phyloP scores from a whole-genome alignment of 2,888 invertebrate genomes.

The Nineta flava region DNA sequence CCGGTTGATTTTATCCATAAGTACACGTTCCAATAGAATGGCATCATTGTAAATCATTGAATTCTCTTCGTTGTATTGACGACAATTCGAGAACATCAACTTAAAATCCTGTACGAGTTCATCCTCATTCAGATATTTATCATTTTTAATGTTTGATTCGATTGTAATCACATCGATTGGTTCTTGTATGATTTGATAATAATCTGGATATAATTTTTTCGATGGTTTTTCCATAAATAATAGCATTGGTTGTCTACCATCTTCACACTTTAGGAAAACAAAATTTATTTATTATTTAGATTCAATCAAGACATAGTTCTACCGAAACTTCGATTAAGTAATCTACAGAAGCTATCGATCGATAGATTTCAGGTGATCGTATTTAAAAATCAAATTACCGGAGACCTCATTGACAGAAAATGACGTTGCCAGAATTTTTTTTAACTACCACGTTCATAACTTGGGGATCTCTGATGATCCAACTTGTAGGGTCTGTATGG shows the following conservation, averaged over 20 bases:
- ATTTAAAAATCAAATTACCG: too few relatives aligned
- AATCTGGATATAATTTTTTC: conserved; percentile 86
- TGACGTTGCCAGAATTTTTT: too few relatives aligned
- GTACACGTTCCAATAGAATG: conserved; percentile 65
- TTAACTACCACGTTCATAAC: too few relatives aligned
- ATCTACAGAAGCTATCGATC: not conserved
- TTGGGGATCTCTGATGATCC: too few relatives aligned
- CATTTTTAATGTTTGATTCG: conserved; percentile 75
- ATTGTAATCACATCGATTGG: conserved; percentile 94
- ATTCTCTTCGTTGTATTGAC: conserved; percentile 91
- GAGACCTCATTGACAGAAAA: too few relatives aligned
- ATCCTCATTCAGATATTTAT: conserved; percentile 67
- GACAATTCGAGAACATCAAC: conserved; percentile 95
- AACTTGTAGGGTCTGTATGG: too few relatives aligned
- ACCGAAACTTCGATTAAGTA: not conserved
- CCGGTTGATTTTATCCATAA: conserved; percentile 56
- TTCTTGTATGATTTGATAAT: conserved; percentile 83
- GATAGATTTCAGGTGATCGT: too few relatives aligned
- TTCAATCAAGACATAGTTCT: conserved; percentile 3
- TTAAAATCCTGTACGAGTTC: conserved; percentile 75
- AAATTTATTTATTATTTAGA: conserved; percentile 7
- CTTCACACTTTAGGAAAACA: conserved; percentile 38
- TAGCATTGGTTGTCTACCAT: conserved; percentile 73
- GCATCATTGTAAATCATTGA: conserved; percentile 94
- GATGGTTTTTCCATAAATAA: conserved; percentile 95